Base-by-base conservation (phyloP, 2,888 invertebrate genomes). In the Chrysina gloriosa region DNA sequence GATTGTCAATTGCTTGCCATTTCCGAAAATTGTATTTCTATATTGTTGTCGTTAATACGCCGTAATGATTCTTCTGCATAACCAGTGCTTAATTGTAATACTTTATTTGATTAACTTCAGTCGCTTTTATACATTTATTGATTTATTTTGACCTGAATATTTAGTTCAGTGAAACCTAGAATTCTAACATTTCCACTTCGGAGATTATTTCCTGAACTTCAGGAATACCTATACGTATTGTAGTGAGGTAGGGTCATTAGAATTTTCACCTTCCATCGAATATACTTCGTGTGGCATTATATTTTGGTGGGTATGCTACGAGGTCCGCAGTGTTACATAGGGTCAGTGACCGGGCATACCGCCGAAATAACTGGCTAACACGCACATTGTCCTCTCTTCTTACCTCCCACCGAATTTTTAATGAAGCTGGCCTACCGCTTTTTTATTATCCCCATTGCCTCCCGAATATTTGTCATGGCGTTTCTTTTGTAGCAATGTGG, bases 311-410 rank as follows among this genome's bases (percentile, higher is more conserved):
- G 29, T 61, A 61, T 36, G 42, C 27, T 29, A 25, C 42, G 58
- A 36, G 25, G 27, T 16, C 42, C 39, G 25, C 16, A 69, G 67
- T 52, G 56, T 56, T 66, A 66, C 68, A 65, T 39, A 45, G 71
- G 75, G 80, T 81, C 79, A 77, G 74, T 77, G 81, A 81, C 81
- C 81, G 80, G 80, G 77, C 79, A 71, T 58, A 79, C 72, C 79
- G 77, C 77, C 79, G 77, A 80, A 80, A 80, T 78, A 76, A 77
- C 76, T 74, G 72, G 74, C 72, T 73, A 73, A 73, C 76, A 76
- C 77, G 76, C 76, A 76, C 72, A 69, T 58, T 67, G 72, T 71
- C 70, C 70, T 70, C 72, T 73, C 72, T n/a, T n/a, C n/a, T 71
- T 69, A 74, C 73, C 73, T 74, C 73, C 64, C 71, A 73, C 69